Conservation (phyloP, 2,113 vertebrate genomes). For the Bagarius yarrelli region DNA sequence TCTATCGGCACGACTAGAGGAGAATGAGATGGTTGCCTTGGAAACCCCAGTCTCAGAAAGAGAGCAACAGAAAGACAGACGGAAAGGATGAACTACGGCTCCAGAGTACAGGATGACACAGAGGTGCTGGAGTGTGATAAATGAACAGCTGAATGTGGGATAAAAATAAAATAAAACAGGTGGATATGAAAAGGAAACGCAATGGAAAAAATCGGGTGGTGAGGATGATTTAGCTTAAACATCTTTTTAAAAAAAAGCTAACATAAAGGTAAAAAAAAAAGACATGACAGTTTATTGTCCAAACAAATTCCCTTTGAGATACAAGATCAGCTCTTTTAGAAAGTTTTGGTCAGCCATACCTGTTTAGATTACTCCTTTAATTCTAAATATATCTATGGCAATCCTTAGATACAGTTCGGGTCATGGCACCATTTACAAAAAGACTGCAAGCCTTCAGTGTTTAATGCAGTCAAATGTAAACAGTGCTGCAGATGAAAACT, state of each 20-base stretch:
- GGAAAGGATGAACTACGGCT: constrained; percentile 37
- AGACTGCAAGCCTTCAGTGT: background rate
- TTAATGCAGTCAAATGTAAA: background rate
- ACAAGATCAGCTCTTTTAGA: no score
- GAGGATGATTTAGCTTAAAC: background rate
- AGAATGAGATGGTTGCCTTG: constrained; percentile 74
- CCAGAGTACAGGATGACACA: constrained; percentile 11
- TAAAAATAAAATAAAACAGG: constrained; percentile 21
- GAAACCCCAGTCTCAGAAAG: constrained; percentile 70
- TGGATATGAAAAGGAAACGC: constrained; percentile 47
- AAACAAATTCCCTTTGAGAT: no score
- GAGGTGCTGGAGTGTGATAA: background rate
- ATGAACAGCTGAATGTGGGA: constrained; percentile 10
- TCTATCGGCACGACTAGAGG: constrained; percentile 68
- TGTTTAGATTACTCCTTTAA: no score
- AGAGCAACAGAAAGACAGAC: constrained; percentile 52
- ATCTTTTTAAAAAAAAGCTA: no score
- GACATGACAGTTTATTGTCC: no score
- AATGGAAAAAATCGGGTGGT: constrained; percentile 25
- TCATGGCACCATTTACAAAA: constrained; percentile 8
- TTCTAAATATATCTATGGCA: no score
- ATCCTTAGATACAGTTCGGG: background rate
- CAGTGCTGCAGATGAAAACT: background rate
- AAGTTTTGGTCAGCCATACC: no score
- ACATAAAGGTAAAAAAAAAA: no score